Evolutionary conservation across 2,113 vertebrate genomes (phyloP), one percentile per base, ranked within the genome.

Genomic region (Podarcis raffonei): DNA sequence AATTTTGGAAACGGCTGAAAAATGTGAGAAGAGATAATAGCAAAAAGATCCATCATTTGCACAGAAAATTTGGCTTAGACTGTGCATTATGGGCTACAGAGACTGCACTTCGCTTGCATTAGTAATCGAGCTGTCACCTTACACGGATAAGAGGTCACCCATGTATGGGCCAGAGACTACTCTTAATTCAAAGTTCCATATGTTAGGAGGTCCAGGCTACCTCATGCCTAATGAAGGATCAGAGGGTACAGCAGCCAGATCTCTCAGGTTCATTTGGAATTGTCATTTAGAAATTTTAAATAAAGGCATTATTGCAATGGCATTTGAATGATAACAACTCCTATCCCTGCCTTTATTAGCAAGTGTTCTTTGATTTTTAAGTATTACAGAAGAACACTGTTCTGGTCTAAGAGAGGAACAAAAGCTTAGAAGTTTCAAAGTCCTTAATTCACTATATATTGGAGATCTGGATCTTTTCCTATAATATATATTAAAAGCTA

Each of bases 51-150:
- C 81, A 89, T 84, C 62, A 84, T 89, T 83, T 89, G 32, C 72
- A 84, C 74, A 78, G 81, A 69, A 77, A 89, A 83, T 37, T 71
- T 89, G 87, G 74, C 87, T 84, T 48, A 68, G 81, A 16, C n/a
- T 27, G 30, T 83, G 23, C 62, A 84, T 89, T 83, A 84, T 78
- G 81, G 39, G 42, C 62, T 69, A 69, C 15, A 89, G 72, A 68
- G 87, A 69, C 74, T 69, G 23, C 53, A 23, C 37, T 84, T 84
- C 6, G 57, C 65, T 89, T 75, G 42, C 74, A 78, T 84, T 78
- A 69, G 22, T 89, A 78, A 89, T 78, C 6, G n/a, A 78, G 39
- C 87, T 89, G 87, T 89, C 81, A 89, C 72, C 81, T 53, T 53
- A 48, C 59, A 76, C 15, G 72, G 72, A 68, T 48, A 83, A 83